phyloP scores from a whole-genome alignment of 2,113 vertebrate species.

The Anarhynchus alexandrinus region DNA sequence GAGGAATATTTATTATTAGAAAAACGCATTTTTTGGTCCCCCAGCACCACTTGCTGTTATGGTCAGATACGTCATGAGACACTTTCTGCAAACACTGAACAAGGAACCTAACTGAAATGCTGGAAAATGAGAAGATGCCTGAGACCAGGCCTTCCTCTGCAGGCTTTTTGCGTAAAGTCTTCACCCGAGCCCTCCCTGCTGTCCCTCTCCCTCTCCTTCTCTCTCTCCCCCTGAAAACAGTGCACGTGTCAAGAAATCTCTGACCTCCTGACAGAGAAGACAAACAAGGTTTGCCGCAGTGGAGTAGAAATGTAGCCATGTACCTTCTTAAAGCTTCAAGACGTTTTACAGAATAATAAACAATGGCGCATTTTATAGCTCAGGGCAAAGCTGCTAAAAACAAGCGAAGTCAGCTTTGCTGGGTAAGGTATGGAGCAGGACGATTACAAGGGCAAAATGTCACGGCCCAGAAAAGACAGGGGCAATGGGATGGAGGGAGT shows the following conservation, averaged over 20 bases:
- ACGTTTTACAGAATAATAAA: not conserved
- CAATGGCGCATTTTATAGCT: not conserved
- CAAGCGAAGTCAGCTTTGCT: not conserved
- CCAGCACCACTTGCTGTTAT: not conserved
- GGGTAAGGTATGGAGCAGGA: not conserved
- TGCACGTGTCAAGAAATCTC: not conserved
- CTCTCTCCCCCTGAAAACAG: not conserved
- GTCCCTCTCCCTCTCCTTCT: not conserved
- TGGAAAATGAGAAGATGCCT: not conserved
- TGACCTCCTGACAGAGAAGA: not conserved
- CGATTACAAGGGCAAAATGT: not conserved
- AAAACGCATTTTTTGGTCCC: not conserved
- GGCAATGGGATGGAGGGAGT: not conserved
- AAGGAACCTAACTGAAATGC: not conserved
- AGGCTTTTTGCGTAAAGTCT: not conserved
- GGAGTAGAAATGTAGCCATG: not conserved
- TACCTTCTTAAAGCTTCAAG: not conserved
- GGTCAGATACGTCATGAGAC: not conserved
- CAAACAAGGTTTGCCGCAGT: not conserved
- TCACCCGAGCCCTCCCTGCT: not conserved
- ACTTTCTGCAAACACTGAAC: not conserved
- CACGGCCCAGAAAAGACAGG: not conserved
- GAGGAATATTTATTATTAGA: not conserved
- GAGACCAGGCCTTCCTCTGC: not conserved
- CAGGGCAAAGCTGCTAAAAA: not conserved